A percentile compares a stretch with the other conserved stretches of the same genome.
Evolutionary conservation across 2,113 vertebrate species (phyloP).

Genomic region (Mirounga angustirostris): DNA sequence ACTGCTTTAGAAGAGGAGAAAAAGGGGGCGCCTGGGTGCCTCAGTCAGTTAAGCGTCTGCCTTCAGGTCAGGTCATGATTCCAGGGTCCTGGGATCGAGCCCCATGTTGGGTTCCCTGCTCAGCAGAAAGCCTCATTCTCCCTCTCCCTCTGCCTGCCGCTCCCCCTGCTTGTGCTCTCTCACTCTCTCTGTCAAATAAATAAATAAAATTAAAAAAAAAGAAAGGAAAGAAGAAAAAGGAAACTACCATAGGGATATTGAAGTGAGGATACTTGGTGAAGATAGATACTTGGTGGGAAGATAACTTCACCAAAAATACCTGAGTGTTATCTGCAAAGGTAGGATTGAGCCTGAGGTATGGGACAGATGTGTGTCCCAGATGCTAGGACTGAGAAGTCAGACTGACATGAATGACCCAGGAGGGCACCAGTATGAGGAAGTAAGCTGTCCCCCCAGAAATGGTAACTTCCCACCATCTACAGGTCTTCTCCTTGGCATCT

Average conservation of each 20-base stretch:
- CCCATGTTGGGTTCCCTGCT: too few species aligned
- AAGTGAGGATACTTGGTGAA: too few species aligned
- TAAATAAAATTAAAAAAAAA: too few species aligned
- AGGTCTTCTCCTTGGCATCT: neutral
- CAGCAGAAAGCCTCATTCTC: too few species aligned
- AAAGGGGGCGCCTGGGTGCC: neutral
- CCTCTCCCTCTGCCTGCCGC: too few species aligned
- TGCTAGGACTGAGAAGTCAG: neutral
- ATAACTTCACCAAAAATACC: neutral
- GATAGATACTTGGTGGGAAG: too few species aligned
- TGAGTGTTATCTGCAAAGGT: neutral
- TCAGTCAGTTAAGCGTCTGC: too few species aligned
- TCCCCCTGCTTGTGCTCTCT: too few species aligned
- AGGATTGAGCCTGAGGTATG: neutral
- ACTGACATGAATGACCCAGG: neutral
- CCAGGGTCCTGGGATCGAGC: too few species aligned
- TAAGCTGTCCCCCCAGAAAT: neutral
- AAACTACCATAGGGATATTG: neutral
- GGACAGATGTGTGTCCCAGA: neutral
- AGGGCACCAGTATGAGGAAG: neutral
- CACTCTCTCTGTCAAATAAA: too few species aligned
- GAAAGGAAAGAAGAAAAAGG: neutral
- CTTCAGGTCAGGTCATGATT: too few species aligned
- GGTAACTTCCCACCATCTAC: neutral
- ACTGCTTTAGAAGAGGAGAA: neutral